A percentile compares a stretch with the other conserved stretches of the same genome.
phyloP scores from a whole-genome alignment of 2,797 vertebrate species.

The Enteromius thamalakanensis region DNA sequence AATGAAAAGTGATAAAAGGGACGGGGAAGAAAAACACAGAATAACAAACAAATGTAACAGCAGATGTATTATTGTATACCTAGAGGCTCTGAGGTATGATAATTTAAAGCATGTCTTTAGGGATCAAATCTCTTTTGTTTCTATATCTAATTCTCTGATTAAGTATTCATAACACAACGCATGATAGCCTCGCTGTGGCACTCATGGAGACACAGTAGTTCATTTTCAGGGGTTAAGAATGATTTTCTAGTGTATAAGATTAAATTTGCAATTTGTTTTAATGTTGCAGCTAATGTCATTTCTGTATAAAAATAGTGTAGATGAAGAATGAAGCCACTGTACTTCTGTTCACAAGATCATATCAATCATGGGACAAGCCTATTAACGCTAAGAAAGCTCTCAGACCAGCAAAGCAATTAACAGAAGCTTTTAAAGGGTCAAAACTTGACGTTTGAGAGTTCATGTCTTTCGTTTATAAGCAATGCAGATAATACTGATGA shows the following conservation, averaged over 20 bases:
- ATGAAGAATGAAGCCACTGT: slow-evolving; percentile 43
- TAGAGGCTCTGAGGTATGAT: slow-evolving; percentile 30
- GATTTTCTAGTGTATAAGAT: neutral
- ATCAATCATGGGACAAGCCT: slow-evolving; percentile 51
- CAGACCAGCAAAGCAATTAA: slow-evolving; percentile 39
- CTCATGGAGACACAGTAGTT: neutral
- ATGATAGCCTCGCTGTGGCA: neutral
- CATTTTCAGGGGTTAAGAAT: neutral
- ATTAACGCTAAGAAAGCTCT: slow-evolving; percentile 54
- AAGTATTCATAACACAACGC: slow-evolving; percentile 33
- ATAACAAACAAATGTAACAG: slow-evolving; percentile 45
- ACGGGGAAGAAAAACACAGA: slow-evolving; percentile 28
- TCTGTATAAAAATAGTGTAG: slow-evolving; percentile 12
- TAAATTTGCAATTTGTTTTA: slow-evolving; percentile 20
- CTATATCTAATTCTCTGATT: slow-evolving; percentile 24
- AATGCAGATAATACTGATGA: slow-evolving; percentile 3
- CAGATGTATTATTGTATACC: slow-evolving; percentile 25
- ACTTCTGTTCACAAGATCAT: slow-evolving; percentile 42
- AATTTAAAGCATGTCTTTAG: slow-evolving; percentile 20
- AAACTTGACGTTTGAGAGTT: neutral
- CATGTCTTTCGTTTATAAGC: slow-evolving; percentile 10
- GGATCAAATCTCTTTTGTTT: slow-evolving; percentile 24
- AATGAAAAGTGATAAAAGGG: slow-evolving; percentile 40
- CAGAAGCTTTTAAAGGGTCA: slow-evolving; percentile 54
- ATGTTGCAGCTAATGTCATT: slow-evolving; percentile 1